Conservation (phyloP, 1,140 invertebrate species). For the Homalodisca vitripennis region DNA sequence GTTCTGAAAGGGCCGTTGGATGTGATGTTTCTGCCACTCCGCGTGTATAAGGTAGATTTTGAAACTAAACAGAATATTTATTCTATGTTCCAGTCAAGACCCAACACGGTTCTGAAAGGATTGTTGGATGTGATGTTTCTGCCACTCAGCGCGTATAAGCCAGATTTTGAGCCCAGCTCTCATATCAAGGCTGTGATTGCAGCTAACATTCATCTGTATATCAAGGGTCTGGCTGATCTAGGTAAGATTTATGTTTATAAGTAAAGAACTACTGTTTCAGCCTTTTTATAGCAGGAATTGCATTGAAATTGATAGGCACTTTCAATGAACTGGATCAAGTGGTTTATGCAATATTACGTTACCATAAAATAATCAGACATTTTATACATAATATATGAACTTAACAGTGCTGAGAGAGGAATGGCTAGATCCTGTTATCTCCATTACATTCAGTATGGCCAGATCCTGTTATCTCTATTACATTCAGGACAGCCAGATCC, state of each 20-base stretch:
- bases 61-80: conserved; percentile 1
- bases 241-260: neutral
- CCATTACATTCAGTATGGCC: no score
- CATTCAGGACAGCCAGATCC: no score
- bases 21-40: neutral
- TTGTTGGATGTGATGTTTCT: conserved; percentile 7
- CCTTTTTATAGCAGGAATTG: no score
- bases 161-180: neutral
- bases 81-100: conserved; percentile 1
- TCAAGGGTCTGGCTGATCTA: conserved; percentile 13
- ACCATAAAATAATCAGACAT: no score
- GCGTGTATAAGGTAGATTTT: neutral
- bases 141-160: neutral
- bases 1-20: conserved; percentile 4
- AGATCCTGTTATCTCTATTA: no score
- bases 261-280: no score
- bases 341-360: no score
- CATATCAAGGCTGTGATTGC: neutral
- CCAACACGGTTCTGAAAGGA: conserved; percentile 13
- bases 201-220: neutral
- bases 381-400: no score
- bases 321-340: no score
- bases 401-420: no score
- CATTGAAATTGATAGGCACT: no score
- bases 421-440: no score